These are phyloP conservation scores for Dipodomys merriami DNA, from an alignment of 2,113 vertebrate species.

Conservation along the genomic window DNA sequence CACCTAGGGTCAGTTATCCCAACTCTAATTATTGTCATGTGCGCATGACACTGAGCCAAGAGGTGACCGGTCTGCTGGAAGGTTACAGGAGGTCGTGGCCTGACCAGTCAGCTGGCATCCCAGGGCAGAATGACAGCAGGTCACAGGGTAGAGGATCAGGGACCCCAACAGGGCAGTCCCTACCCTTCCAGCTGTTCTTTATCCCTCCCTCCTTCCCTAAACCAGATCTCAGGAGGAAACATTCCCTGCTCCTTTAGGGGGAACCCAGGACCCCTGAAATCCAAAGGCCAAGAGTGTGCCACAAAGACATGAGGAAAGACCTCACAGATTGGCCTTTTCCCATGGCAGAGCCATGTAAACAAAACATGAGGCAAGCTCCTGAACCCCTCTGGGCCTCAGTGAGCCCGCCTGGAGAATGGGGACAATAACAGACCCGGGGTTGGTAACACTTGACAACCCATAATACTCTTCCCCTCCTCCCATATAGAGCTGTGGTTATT, in stretches of 20 bases:
- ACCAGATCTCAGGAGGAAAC: neutral
- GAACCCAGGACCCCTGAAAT: neutral
- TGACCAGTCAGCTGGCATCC: neutral
- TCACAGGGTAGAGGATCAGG: neutral
- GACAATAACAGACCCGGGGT: neutral
- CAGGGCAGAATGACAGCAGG: neutral
- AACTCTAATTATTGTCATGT: neutral
- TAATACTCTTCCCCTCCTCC: neutral
- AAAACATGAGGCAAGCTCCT: neutral
- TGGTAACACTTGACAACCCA: too few species aligned
- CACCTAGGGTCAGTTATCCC: slow-evolving; percentile 3
- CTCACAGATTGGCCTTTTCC: neutral
- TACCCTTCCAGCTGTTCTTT: neutral
- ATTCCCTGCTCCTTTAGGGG: neutral
- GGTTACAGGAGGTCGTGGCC: neutral
- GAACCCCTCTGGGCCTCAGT: slow-evolving; percentile 24
- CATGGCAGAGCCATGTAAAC: neutral
- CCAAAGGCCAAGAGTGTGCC: neutral
- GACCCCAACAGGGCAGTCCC: neutral
- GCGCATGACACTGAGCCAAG: neutral
- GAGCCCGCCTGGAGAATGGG: slow-evolving; percentile 40
- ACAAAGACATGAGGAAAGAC: neutral
- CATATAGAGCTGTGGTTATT: slow-evolving; percentile 35
- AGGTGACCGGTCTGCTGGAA: neutral
- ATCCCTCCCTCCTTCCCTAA: neutral